These are phyloP conservation scores for Nasonovia ribisnigri DNA, from an alignment of 2,888 invertebrate species.

Conservation along the genomic window DNA sequence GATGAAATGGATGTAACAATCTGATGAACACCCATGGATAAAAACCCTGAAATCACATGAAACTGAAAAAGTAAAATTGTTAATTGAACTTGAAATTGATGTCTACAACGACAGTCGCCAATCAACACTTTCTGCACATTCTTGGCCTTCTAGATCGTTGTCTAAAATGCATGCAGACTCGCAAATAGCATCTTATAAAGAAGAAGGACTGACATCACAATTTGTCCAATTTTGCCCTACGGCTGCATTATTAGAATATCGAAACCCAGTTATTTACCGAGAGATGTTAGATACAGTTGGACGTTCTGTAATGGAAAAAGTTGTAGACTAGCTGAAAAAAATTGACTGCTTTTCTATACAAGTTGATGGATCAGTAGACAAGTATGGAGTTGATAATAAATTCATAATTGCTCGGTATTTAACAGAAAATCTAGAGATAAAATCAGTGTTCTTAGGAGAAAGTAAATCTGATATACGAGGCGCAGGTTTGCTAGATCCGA, in stretches of 20 bases:
- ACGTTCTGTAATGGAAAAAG: constrained; percentile 34
- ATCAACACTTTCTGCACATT: constrained; percentile 61
- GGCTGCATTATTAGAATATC: constrained; percentile 35
- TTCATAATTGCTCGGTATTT: constrained; percentile 58
- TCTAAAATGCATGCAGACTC: constrained; percentile 62
- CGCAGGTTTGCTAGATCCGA: constrained; percentile 57
- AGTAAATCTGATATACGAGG: constrained; percentile 48
- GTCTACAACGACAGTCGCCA: constrained; percentile 61
- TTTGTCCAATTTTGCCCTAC: constrained; percentile 46
- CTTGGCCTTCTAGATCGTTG: constrained; percentile 64
- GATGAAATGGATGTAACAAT: constrained; percentile 53
- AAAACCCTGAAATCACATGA: constrained; percentile 53
- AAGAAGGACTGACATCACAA: constrained; percentile 52
- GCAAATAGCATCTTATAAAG: constrained; percentile 61
- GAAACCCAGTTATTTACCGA: constrained; percentile 49
- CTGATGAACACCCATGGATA: constrained; percentile 64
- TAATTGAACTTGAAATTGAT: constrained; percentile 63
- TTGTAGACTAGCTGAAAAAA: constrained; percentile 47
- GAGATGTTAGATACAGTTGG: constrained; percentile 56
- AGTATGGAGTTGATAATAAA: constrained; percentile 64
- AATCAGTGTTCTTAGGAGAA: constrained; percentile 60
- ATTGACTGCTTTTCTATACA: constrained; percentile 60
- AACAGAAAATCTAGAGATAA: constrained; percentile 50
- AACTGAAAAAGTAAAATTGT: constrained; percentile 60
- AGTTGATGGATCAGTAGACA: constrained; percentile 64